Base-by-base conservation (phyloP, 2,113 vertebrate species). In the Clarias magur region DNA sequence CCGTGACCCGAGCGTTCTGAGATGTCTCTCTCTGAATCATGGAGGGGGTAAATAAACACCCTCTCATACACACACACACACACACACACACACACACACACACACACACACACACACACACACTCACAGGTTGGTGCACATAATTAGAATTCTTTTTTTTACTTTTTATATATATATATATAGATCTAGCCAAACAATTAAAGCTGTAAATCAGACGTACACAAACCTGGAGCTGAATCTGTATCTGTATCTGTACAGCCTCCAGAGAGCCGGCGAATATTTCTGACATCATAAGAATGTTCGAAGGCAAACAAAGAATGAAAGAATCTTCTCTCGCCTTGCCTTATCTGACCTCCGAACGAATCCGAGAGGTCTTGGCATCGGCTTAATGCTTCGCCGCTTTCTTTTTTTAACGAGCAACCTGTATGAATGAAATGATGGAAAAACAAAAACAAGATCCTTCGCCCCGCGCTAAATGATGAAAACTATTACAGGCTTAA, bases 321-420 rank as follows among this genome's bases (percentile, higher is more conserved):
- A 84, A 81, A 59, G 15, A 73, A 87, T 67, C 68, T 38, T 76
- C 25, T 78, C 34, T 82, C 67, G n/a, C 48, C 48, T 91, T 82
- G 88, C 89, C 88, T 91, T 91, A 91, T 89, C 89, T 91, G 89
- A 91, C 89, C 90, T 88, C 85, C 78, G 85, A 89, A 92, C 85
- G 88, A 89, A 87, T 85, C 87, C 27, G 85, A 88, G 85, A 86
- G 86, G 81, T 90, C 89, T 89, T 89, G 87, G 88, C 88, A 59
- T 54, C 38, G 30, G 23, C 88, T 56, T 86, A 87, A 80, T 88
- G 88, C 87, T 88, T 83, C 88, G 87, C 80, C 78, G 48, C 59
- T 62, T 30, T 70, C 42, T 23, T 48, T 67, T 87, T 89, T 88
- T 88, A 91, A 38, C 67, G 86, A 88, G 78, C 42, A 87, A 84